A percentile compares a stretch with the other conserved stretches of the same genome.
Evolutionary conservation across 2,797 vertebrate genomes (phyloP).

Genomic region (Ptychadena robeensis): DNA sequence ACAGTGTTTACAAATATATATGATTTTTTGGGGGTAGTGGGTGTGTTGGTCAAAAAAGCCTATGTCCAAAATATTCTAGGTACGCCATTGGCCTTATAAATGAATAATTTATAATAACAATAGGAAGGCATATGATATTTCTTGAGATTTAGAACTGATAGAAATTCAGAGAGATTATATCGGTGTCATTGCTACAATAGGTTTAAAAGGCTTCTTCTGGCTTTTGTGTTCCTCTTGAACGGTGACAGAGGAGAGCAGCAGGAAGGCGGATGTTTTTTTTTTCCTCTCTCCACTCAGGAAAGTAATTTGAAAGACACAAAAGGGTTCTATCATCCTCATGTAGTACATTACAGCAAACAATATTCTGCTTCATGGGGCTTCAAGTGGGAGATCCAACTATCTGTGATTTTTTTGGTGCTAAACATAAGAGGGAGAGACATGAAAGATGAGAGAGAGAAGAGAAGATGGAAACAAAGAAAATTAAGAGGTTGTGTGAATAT

Average conservation of each 20-base stretch:
- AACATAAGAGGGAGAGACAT: too few relatives aligned
- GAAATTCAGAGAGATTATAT: background rate
- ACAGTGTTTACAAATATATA: too few relatives aligned
- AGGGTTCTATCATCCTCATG: background rate
- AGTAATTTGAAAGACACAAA: background rate
- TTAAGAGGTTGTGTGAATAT: too few relatives aligned
- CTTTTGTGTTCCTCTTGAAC: background rate
- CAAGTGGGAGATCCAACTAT: background rate
- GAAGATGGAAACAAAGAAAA: too few relatives aligned
- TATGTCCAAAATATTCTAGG: too few relatives aligned
- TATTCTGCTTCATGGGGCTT: background rate
- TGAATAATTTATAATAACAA: background rate
- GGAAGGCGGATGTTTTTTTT: background rate
- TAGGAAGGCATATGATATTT: background rate
- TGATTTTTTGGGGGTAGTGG: too few relatives aligned
- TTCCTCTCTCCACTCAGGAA: background rate
- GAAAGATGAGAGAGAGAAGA: background rate
- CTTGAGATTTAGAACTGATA: background rate
- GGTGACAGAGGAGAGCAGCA: background rate
- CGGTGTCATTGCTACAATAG: background rate
- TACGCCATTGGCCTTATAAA: too few relatives aligned
- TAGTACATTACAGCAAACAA: background rate
- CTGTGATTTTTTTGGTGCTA: too few relatives aligned
- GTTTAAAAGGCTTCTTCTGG: too few relatives aligned
- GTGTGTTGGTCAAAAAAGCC: too few relatives aligned